Percentiles rank a stretch among this genome's conserved stretches.
phyloP scores from a whole-genome alignment of 2,888 invertebrate species.

The Brachyptera risi region DNA sequence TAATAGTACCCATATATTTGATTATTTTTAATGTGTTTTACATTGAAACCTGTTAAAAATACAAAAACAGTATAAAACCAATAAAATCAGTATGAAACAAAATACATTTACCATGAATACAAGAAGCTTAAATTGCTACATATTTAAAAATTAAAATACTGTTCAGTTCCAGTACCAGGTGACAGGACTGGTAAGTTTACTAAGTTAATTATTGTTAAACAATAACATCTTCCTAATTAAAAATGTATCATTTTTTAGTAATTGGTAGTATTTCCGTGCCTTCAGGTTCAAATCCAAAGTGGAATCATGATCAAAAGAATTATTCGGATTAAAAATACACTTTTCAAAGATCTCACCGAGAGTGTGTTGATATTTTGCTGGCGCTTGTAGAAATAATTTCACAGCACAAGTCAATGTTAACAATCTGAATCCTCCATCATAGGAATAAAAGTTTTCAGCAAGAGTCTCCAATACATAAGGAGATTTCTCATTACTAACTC shows the following conservation, averaged over 20 bases:
- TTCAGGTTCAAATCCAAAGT: conserved; percentile 7
- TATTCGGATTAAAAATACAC: conserved; percentile 6
- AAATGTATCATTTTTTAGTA: conserved; percentile 21
- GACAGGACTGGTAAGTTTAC: no score
- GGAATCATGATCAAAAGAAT: not conserved
- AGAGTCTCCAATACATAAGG: conserved; percentile 23
- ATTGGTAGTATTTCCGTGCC: conserved; percentile 22
- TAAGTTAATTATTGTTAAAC: no score
- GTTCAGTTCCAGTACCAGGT: no score
- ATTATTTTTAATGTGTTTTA: no score
- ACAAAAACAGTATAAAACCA: no score
- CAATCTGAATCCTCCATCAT: conserved; percentile 23
- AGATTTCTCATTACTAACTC: conserved; percentile 3
- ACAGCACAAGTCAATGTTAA: conserved; percentile 28
- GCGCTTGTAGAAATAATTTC: conserved; percentile 30
- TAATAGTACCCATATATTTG: no score
- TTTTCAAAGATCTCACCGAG: conserved; percentile 32
- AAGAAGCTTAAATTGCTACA: no score
- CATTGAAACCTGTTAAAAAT: no score
- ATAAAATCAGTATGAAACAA: no score
- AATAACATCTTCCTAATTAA: conserved; percentile 20
- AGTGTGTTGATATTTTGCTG: conserved; percentile 30
- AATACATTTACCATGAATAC: no score
- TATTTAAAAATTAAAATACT: no score
- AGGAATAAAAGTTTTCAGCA: conserved; percentile 22